These are phyloP conservation scores for Spodoptera frugiperda DNA, from an alignment of 1,140 invertebrate genomes.

Conservation along the genomic window DNA sequence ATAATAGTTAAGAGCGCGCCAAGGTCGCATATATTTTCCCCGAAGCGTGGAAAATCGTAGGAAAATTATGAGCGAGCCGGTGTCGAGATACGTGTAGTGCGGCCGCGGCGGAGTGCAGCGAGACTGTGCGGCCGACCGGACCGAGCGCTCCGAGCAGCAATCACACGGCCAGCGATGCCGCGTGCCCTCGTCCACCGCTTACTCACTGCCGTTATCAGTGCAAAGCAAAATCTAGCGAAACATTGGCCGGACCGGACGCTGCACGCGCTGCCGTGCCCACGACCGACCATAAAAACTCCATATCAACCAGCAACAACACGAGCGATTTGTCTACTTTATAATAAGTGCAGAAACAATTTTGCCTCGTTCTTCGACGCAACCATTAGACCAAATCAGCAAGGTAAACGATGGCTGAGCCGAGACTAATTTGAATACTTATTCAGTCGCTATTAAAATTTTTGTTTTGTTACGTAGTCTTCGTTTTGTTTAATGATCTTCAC, in stretches of 20 bases:
- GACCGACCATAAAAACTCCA: slow-evolving; percentile 25
- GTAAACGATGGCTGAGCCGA: slow-evolving; percentile 23
- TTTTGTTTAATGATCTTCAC: not conserved
- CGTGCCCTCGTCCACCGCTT: slow-evolving; percentile 40
- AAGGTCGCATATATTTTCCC: slow-evolving; percentile 77
- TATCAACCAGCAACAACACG: slow-evolving; percentile 3
- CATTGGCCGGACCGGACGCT: slow-evolving; percentile 58
- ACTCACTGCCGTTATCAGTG: slow-evolving; percentile 75
- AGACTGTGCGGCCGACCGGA: slow-evolving; percentile 50
- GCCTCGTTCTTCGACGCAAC: slow-evolving; percentile 19
- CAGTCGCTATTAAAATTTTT: slow-evolving; percentile 28
- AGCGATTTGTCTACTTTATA: slow-evolving; percentile 24
- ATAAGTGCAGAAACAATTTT: slow-evolving; percentile 33
- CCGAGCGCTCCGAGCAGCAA: slow-evolving; percentile 26
- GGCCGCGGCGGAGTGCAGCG: slow-evolving; percentile 54
- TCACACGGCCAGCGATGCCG: slow-evolving; percentile 31
- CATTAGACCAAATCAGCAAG: slow-evolving; percentile 43
- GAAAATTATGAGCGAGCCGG: slow-evolving; percentile 13
- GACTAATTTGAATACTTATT: slow-evolving; percentile 27
- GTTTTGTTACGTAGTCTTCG: slow-evolving; percentile 27
- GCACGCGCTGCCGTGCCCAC: slow-evolving; percentile 6
- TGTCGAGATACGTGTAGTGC: slow-evolving; percentile 52
- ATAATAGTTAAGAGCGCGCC: slow-evolving; percentile 69
- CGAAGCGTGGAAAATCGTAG: slow-evolving; percentile 67
- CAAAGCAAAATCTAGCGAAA: slow-evolving; percentile 72